Base-by-base conservation (phyloP, 2,888 invertebrate genomes). In the Plusia festucae region DNA sequence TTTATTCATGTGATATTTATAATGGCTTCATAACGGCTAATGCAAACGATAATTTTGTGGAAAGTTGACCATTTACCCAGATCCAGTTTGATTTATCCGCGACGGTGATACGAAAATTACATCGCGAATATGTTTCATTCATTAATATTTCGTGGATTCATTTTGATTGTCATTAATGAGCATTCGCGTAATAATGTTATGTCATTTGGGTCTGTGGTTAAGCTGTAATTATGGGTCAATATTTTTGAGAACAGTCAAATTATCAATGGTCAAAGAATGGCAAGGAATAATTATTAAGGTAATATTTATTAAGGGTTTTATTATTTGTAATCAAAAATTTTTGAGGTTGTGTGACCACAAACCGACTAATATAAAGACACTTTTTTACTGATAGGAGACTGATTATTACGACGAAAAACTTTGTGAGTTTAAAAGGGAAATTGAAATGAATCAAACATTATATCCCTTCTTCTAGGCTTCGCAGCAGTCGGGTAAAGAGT, bases 1-100 rank as follows among this genome's bases (percentile, higher is more conserved):
- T 80, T 70, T 68, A 73, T 72, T 68, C 60, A 67, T 69, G 49
- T 75, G 65, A 73, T 81, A 82, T 82, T 76, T 81, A 81, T 81
- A 79, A 82, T 76, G 58, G 68, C 79, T 82, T 77, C 77, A 76
- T 76, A 80, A 72, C 68, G 53, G 65, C 79, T 79, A 80, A 80
- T 79, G 75, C 68, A 72, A 69, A 70, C 70, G 68, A 79, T 83
- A 79, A 79, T 73, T 79, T 76, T 70, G 68, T 75, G 60, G 70
- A 79, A 81, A 68, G 66, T 70, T 62, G 58, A 53, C 65, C 69
- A 75, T 81, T 81, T 54, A 81, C 69, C 79, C 66, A 79, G 71
- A 70, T 79, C 51, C 51, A 15, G 11, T 32, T 63, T 72, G 78
- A 79, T 72, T 65, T 68, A 78, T 66, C 59, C 27, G 16, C 27